Conservation (phyloP, 2,888 invertebrate species). For the Cephus spinipes region DNA sequence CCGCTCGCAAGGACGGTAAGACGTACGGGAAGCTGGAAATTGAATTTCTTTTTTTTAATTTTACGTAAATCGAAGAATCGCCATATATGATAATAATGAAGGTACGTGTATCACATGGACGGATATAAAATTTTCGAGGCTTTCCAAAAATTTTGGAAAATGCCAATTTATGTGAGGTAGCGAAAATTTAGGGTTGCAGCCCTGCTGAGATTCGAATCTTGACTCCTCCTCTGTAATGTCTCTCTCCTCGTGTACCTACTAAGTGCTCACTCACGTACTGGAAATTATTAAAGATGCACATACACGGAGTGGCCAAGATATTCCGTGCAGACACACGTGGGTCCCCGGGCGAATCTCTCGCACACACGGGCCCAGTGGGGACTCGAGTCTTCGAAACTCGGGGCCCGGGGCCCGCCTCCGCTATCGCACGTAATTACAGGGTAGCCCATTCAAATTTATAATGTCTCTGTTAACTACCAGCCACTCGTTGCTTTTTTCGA, state of each 20-base stretch:
- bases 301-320: slow-evolving; percentile 7
- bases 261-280: slow-evolving; percentile 1
- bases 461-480: slow-evolving; percentile 51
- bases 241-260: slow-evolving; percentile 22
- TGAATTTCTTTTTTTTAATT: neutral
- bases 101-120: too few relatives aligned
- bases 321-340: neutral
- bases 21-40: too few relatives aligned
- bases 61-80: too few relatives aligned
- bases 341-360: neutral
- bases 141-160: too few relatives aligned
- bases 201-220: slow-evolving; percentile 37
- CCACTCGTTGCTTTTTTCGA: slow-evolving; percentile 34
- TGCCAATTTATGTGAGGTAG: too few relatives aligned
- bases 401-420: slow-evolving; percentile 35
- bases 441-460: slow-evolving; percentile 51
- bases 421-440: slow-evolving; percentile 49
- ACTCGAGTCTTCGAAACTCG: too few relatives aligned
- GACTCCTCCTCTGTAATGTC: slow-evolving; percentile 39
- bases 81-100: too few relatives aligned
- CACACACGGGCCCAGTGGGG: neutral
- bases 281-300: slow-evolving; percentile 20
- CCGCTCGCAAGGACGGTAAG: too few relatives aligned
- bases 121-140: too few relatives aligned
- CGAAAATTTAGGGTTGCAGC: slow-evolving; percentile 8